These are phyloP conservation scores for Aselliscus stoliczkanus DNA, from an alignment of 2,797 vertebrate species.

Conservation along the genomic window DNA sequence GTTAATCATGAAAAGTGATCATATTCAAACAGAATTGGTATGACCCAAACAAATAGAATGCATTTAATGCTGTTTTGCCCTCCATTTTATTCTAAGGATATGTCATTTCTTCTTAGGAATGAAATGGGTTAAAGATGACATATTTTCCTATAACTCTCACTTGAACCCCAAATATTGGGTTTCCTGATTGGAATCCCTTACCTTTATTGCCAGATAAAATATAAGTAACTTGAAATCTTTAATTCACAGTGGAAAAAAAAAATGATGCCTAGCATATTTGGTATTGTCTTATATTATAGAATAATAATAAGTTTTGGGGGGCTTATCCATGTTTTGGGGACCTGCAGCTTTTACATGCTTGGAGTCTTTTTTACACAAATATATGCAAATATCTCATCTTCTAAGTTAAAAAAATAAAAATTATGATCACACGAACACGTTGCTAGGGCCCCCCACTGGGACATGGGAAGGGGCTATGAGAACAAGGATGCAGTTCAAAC, in stretches of 20 bases:
- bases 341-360: not conserved
- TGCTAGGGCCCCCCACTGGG: not conserved
- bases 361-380: not conserved
- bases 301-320: not conserved
- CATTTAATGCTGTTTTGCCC: not conserved
- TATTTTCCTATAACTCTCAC: not conserved
- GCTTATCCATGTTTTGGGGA: not conserved
- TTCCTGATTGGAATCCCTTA: not conserved
- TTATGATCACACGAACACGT: not conserved
- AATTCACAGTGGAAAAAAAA: not conserved
- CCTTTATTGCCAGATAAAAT: not conserved
- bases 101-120: not conserved
- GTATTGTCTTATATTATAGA: not conserved
- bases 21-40: not conserved
- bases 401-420: not conserved
- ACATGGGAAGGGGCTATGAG: not conserved
- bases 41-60: not conserved
- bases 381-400: not conserved
- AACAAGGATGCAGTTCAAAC: not conserved
- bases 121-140: not conserved
- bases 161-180: not conserved
- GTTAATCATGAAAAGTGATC: not conserved
- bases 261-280: not conserved
- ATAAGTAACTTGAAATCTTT: not conserved
- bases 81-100: not conserved